Conservation (phyloP, 2,113 vertebrate genomes). For the Lanius ludovicianus region DNA sequence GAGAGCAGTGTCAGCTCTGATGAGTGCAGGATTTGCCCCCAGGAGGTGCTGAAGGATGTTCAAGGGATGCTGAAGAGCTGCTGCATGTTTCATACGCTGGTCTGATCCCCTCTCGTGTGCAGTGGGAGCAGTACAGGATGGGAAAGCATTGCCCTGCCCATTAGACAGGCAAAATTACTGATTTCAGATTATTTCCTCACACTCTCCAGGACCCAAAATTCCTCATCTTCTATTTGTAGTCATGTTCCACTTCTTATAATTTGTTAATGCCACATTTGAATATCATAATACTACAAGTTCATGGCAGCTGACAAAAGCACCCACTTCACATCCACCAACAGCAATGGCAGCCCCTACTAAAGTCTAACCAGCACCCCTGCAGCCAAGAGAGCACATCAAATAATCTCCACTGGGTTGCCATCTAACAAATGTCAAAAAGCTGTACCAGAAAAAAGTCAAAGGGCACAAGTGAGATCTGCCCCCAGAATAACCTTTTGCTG, state of each 20-base stretch:
- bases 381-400: neutral
- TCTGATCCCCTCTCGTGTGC: neutral
- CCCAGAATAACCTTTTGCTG: neutral
- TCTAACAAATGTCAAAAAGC: conserved; percentile 11
- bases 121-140: neutral
- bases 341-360: neutral
- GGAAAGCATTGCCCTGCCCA: neutral
- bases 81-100: neutral
- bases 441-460: neutral
- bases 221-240: neutral
- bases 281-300: neutral
- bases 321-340: neutral
- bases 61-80: neutral
- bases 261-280: neutral
- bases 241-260: neutral
- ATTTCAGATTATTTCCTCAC: neutral
- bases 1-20: neutral
- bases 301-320: neutral
- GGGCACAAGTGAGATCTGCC: conserved; percentile 8
- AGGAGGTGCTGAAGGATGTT: neutral
- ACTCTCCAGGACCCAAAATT: neutral
- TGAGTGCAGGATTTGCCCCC: neutral
- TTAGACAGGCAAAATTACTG: neutral
- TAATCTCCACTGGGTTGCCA: conserved; percentile 2
- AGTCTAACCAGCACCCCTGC: neutral